Conservation (phyloP, 2,888 invertebrate genomes). For the Aquatica leii region DNA sequence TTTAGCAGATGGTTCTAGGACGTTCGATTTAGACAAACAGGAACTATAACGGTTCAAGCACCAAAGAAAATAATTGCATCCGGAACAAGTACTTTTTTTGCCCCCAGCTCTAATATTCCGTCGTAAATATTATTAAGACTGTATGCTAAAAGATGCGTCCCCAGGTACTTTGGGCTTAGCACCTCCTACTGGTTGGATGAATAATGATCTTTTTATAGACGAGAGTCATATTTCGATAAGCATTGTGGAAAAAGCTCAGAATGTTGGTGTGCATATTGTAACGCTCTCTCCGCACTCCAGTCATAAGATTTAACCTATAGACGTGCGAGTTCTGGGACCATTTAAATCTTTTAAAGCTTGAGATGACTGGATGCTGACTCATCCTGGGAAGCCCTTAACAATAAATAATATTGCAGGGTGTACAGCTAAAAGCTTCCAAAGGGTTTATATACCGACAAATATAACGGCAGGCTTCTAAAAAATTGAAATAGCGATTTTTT, state of each 20-base stretch:
- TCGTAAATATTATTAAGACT: conserved; percentile 3
- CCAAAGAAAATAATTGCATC: conserved; percentile 1
- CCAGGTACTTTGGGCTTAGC: conserved; percentile 13
- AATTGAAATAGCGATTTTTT: too few species aligned
- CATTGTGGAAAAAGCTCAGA: not conserved
- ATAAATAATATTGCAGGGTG: too few species aligned
- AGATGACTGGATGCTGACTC: not conserved
- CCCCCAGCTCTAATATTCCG: not conserved
- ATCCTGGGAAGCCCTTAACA: not conserved
- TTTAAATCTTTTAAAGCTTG: conserved; percentile 4
- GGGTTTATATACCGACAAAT: too few species aligned
- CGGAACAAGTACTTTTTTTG: not conserved
- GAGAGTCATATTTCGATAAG: not conserved
- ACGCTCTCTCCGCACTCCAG: not conserved
- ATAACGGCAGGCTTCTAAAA: too few species aligned
- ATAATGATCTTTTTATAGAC: not conserved
- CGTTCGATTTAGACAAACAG: conserved; percentile 1
- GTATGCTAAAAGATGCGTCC: conserved; percentile 3
- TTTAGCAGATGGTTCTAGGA: conserved; percentile 46
- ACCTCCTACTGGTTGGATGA: conserved; percentile 3
- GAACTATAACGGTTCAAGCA: not conserved
- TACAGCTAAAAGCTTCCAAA: too few species aligned
- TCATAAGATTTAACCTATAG: not conserved
- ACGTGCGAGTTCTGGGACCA: conserved; percentile 1
- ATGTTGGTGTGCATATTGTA: not conserved